Base-by-base conservation (phyloP, 2,113 vertebrate genomes). In the Sturnira hondurensis region DNA sequence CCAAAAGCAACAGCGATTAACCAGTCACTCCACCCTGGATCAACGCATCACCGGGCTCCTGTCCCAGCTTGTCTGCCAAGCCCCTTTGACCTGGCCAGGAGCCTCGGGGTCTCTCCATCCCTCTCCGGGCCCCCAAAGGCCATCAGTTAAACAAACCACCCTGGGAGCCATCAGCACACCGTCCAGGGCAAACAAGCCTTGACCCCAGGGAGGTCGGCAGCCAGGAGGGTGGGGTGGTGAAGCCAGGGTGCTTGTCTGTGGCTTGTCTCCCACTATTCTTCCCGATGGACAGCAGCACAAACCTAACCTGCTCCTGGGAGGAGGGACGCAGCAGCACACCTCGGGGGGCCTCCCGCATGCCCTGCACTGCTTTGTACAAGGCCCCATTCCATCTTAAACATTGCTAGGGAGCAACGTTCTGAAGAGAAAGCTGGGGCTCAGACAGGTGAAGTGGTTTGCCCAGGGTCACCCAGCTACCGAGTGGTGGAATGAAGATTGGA, bases 101-200 rank as follows among this genome's bases (percentile, higher is more conserved):
- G 80, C 47, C 92, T 85, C 77, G 52, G 12, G 76, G 76, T 90
- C 86, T 95, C 86, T 71, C 1, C 12, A 54, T 61, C 73, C 71
- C 56, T 76, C 1, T 19, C 45, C 67, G 52, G 36, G 83, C 67
- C 82, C 77, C 43, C 74, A 73, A 63, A 91, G 68, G 95, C 95
- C 92, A 73, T 88, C 77, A 61, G 93, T 74, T 95, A 96, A 95
- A 96, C 94, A 95, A 94, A 88, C 45, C n/a, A n/a, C 83, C 83
- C 81, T 54, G 56, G 81, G 86, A 82, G 63, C 86, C 90, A 58
- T 86, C 54, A 43, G 47, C 2, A 1, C 58, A 31, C 81, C 71
- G 71, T 78, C 52, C 86, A 89, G 91, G 47, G 68, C 92, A 96
- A 96, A 97, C 87, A 96, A 76, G 71, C 71, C 38, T 28, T 58